phyloP scores from a whole-genome alignment of 2,113 vertebrate species.

The Podarcis raffonei region DNA sequence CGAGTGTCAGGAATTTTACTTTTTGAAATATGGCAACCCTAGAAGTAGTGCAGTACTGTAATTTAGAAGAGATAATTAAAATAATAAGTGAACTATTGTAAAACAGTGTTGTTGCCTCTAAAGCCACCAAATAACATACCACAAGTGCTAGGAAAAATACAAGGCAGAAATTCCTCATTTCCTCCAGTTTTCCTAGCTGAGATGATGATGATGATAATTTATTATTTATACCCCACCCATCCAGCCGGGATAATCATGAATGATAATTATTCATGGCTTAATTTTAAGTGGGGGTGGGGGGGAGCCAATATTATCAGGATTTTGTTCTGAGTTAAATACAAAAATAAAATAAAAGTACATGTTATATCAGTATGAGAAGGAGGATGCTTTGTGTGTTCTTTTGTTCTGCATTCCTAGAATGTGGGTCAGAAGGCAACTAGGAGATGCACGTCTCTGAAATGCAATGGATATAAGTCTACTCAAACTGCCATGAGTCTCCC shows the following conservation, averaged over 20 bases:
- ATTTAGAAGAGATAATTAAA: conserved; percentile 57
- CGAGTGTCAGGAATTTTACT: too few relatives aligned
- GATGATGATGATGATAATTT: too few relatives aligned
- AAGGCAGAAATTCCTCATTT: conserved; percentile 39
- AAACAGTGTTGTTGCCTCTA: conserved; percentile 43
- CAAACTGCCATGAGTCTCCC: not conserved
- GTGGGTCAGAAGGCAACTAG: not conserved
- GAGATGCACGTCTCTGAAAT: not conserved
- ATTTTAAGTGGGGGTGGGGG: conserved; percentile 25
- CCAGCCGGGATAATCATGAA: too few relatives aligned
- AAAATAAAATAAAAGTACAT: conserved; percentile 29
- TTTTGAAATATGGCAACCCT: too few relatives aligned
- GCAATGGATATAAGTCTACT: not conserved
- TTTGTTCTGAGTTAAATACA: conserved; percentile 31
- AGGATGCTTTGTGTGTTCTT: not conserved
- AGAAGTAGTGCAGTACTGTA: not conserved
- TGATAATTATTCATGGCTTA: conserved; percentile 14
- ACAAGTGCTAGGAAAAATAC: conserved; percentile 40
- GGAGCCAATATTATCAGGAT: conserved; percentile 33
- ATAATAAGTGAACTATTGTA: conserved; percentile 55
- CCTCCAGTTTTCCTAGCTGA: not conserved
- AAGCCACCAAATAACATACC: conserved; percentile 37
- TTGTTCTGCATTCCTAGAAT: not conserved
- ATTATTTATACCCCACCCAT: too few relatives aligned
- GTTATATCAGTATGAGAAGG: not conserved